Base-by-base conservation (phyloP, 2,113 vertebrate species). In the Chrysemys picta region DNA sequence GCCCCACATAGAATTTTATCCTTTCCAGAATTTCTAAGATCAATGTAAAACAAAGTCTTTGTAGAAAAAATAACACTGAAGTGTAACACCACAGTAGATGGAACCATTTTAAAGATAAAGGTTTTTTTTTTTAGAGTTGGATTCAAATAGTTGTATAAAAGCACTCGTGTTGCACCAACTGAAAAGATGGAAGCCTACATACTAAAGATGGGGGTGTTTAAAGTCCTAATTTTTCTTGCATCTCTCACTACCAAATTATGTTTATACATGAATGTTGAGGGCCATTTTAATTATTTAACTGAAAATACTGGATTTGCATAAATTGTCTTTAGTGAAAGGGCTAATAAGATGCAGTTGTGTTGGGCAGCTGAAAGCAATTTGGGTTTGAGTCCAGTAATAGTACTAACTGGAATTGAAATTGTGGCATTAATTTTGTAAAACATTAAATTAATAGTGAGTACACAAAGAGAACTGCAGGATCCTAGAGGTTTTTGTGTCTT, bases 221-320 rank as follows among this genome's bases (percentile, higher is more conserved):
- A 89, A 78, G 52, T 83, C 42, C 78, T 93, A 84, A 95, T 97
- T 97, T 97, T 88, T 90, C 81, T 91, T 93, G 82, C 89, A 82
- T 95, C 59, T 94, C 91, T 94, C 91, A 85, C 10, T 96, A 92
- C 91, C 92, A 96, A 96, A 92, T 89, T 95, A 83, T 91, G 94
- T 95, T 85, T 97, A 94, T 95, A 95, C 93, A 95, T 96, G 95
- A 97, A 96, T 91, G 93, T 90, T 94, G 93, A 97, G 88, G 97
- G 94, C 98, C 98, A 98, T 94, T 97, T 98, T 98, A 98, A 98
- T 97, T 95, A 94, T 98, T 98, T 98, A 97, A 96, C 98, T 98
- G 98, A 98, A 98, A 97, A 96, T 89, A 82, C 91, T 94, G 95
- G 96, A 98, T 99, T 98, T 99, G 96, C 98, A 98, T 99, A 98